Conservation (phyloP, 2,888 invertebrate genomes). For the Galeruca laticollis region DNA sequence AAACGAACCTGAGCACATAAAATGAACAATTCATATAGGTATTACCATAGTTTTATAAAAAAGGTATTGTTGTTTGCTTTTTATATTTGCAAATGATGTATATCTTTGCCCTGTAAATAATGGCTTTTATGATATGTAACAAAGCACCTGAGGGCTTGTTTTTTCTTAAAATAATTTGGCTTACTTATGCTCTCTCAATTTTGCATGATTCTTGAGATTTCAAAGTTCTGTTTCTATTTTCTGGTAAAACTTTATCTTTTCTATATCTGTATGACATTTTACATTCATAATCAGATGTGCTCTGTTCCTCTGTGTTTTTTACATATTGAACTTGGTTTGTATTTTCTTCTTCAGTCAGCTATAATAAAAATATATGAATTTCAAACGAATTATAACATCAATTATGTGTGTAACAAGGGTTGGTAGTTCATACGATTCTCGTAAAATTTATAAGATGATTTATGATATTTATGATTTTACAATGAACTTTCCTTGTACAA, state of each 20-base stretch:
- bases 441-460: too few species aligned
- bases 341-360: too few species aligned
- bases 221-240: neutral
- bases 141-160: neutral
- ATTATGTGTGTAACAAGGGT: too few species aligned
- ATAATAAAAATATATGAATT: too few species aligned
- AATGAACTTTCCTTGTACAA: too few species aligned
- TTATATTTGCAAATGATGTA: neutral
- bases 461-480: too few species aligned
- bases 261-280: neutral
- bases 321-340: too few species aligned
- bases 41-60: slow-evolving; percentile 4
- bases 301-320: neutral
- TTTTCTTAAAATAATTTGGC: neutral
- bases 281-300: neutral
- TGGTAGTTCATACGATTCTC: too few species aligned
- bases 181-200: neutral
- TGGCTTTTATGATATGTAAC: neutral
- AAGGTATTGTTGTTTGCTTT: neutral
- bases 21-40: too few species aligned
- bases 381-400: too few species aligned
- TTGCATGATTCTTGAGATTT: slow-evolving; percentile 1
- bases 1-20: too few species aligned
- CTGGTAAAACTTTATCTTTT: neutral
- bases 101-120: neutral